Percentiles rank a stretch among this genome's conserved stretches.
Conservation (phyloP, 2,113 vertebrate genomes). For the Rhineura floridana region DNA sequence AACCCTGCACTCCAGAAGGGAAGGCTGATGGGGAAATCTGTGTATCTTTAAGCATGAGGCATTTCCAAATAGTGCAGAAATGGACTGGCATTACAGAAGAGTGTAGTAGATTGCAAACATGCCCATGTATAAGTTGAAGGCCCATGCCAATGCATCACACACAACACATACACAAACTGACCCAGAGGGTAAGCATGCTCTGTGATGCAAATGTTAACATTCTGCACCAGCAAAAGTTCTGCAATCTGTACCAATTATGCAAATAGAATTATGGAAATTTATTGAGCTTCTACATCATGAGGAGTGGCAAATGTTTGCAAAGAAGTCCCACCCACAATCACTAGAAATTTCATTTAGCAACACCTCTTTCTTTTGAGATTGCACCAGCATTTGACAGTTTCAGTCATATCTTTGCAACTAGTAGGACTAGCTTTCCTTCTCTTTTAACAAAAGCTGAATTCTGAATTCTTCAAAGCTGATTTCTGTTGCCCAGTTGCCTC, state of each 20-base stretch:
- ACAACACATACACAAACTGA: background rate
- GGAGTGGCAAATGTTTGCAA: background rate
- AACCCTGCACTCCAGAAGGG: background rate
- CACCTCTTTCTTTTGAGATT: background rate
- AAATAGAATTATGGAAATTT: background rate
- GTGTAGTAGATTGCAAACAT: background rate
- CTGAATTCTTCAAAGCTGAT: too few relatives aligned
- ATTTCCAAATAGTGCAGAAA: background rate
- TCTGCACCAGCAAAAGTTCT: background rate
- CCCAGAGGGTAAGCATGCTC: background rate
- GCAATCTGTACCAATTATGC: background rate
- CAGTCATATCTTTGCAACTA: too few relatives aligned
- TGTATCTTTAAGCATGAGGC: background rate
- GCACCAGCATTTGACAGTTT: background rate
- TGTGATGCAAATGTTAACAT: background rate
- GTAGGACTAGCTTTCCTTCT: too few relatives aligned
- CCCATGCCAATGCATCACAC: too few relatives aligned
- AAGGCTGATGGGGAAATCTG: conserved; percentile 8
- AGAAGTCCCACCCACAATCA: background rate
- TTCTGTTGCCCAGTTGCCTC: background rate
- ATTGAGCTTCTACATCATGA: background rate
- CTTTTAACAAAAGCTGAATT: too few relatives aligned
- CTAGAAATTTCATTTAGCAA: background rate
- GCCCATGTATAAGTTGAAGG: background rate
- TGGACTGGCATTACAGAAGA: background rate